phyloP scores from a whole-genome alignment of 2,797 vertebrate species.

The Rhabdomys pumilio region DNA sequence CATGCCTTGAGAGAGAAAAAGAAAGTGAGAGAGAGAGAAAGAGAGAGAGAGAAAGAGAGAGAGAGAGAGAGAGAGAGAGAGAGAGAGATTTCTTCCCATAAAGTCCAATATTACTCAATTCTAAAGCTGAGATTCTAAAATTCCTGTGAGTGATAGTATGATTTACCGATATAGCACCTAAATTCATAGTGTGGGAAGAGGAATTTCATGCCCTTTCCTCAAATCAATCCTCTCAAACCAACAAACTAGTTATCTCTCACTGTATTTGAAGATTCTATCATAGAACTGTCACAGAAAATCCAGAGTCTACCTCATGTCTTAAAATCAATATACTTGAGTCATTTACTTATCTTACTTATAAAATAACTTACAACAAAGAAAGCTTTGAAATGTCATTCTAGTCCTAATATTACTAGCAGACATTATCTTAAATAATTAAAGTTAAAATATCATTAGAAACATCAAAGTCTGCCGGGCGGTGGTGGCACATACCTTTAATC shows the following conservation, averaged over 20 bases:
- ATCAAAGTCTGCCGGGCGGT: background rate
- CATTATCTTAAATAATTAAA: background rate
- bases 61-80: too few relatives aligned
- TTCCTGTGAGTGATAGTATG: background rate
- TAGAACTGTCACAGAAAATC: slow-evolving; percentile 64
- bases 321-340: slow-evolving; percentile 57
- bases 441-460: slow-evolving; percentile 28
- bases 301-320: slow-evolving; percentile 64
- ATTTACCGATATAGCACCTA: background rate
- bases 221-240: slow-evolving; percentile 45
- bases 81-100: too few relatives aligned
- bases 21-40: background rate
- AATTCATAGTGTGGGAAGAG: background rate
- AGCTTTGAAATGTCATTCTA: slow-evolving; percentile 17
- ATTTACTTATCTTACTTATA: slow-evolving; percentile 71
- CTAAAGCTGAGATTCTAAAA: slow-evolving; percentile 52
- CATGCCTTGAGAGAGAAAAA: background rate
- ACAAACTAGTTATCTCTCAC: slow-evolving; percentile 44
- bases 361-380: slow-evolving; percentile 60
- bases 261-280: slow-evolving; percentile 70
- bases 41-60: too few relatives aligned
- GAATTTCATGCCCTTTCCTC: slow-evolving; percentile 50
- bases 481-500: too few relatives aligned
- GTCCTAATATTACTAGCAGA: background rate
- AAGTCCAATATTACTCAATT: background rate